A percentile compares a stretch with the other conserved stretches of the same genome.
phyloP scores from a whole-genome alignment of 1,140 invertebrate genomes.

The Diorhabda carinulata region DNA sequence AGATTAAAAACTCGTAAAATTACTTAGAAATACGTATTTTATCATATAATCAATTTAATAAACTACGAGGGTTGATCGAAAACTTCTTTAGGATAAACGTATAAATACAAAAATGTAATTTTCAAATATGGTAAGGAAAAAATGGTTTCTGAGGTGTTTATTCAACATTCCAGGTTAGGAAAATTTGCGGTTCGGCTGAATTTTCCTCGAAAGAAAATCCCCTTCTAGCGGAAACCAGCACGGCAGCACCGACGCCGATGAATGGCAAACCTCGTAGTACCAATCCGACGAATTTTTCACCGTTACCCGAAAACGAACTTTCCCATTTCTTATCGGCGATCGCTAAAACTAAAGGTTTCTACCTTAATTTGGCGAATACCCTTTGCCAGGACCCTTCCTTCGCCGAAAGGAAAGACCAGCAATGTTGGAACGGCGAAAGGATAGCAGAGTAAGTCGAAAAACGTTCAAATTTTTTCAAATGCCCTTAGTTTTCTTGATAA shows the following conservation, averaged over 20 bases:
- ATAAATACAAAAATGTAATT: no score
- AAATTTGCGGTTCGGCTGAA: constrained; percentile 51
- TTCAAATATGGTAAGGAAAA: no score
- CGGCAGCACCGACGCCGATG: constrained; percentile 20
- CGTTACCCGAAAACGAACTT: constrained; percentile 53
- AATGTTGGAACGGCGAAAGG: constrained; percentile 73
- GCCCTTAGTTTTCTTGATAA: no score
- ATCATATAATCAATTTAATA: no score
- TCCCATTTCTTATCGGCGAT: constrained; percentile 63
- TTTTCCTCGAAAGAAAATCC: constrained; percentile 42
- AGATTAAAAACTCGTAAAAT: no score
- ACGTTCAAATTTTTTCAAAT: not conserved
- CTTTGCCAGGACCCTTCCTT: constrained; percentile 62
- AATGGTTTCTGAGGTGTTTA: no score
- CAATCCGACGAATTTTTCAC: constrained; percentile 27
- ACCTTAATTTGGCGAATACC: constrained; percentile 63
- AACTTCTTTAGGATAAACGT: no score
- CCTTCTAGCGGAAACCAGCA: constrained; percentile 37
- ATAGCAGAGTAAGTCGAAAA: constrained; percentile 68
- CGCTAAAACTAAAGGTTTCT: constrained; percentile 65
- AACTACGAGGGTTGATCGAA: no score
- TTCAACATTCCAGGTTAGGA: constrained; percentile 50
- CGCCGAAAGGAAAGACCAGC: constrained; percentile 54
- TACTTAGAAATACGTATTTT: no score
- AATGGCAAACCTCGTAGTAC: constrained; percentile 22